Conservation (phyloP, 2,797 vertebrate species). For the Threskiornis aethiopicus region DNA sequence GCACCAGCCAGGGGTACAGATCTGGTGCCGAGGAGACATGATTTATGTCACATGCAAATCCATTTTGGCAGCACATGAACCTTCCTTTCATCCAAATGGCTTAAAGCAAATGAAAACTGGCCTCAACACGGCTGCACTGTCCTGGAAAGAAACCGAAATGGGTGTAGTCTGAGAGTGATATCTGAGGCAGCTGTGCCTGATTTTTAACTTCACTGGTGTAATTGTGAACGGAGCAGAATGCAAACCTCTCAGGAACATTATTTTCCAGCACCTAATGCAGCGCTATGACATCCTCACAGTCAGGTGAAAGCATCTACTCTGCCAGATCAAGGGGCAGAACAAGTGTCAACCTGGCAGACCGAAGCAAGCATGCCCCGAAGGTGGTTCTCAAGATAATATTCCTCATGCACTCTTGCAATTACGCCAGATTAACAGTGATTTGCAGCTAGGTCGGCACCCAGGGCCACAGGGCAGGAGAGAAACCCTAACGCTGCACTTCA, state of each 20-base stretch:
- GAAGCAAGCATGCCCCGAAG: background rate
- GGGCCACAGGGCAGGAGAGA: background rate
- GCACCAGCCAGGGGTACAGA: background rate
- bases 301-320: background rate
- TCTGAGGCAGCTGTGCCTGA: background rate
- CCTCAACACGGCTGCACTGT: background rate
- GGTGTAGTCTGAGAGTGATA: background rate
- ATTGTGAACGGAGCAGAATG: background rate
- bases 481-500: background rate
- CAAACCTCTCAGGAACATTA: background rate
- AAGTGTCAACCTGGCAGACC: rapidly evolving
- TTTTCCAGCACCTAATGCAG: background rate
- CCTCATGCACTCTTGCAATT: background rate
- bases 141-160: conserved; percentile 17
- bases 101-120: conserved; percentile 31
- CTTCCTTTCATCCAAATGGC: conserved; percentile 26
- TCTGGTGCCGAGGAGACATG: background rate
- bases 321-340: background rate
- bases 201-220: background rate
- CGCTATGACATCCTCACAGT: rapidly evolving
- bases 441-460: background rate
- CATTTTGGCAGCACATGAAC: background rate
- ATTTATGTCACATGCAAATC: conserved; percentile 18
- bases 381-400: background rate
- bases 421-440: background rate